Evolutionary conservation across 2,113 vertebrate genomes (phyloP).

Genomic region (Corvus hawaiiensis): DNA sequence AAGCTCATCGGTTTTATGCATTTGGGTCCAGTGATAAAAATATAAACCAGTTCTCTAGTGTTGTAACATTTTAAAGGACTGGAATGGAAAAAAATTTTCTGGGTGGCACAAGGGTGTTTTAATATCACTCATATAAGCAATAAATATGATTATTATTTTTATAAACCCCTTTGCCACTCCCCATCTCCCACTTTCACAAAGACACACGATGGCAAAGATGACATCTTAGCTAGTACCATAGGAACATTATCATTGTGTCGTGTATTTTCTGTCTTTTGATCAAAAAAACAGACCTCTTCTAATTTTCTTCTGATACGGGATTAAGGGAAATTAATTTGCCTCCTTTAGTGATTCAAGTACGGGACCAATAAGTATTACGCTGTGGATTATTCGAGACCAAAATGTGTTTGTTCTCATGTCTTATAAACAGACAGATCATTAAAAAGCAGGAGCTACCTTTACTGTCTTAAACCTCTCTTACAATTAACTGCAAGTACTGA

Average conservation of each 20-base stretch:
- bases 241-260: accelerated
- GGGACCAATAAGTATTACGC: background rate
- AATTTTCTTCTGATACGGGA: background rate
- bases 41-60: background rate
- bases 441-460: background rate
- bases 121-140: background rate
- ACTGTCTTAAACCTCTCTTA: background rate
- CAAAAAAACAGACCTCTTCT: background rate
- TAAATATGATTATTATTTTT: background rate
- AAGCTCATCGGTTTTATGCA: background rate
- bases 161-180: background rate
- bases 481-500: background rate
- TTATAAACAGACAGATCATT: background rate
- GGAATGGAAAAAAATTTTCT: background rate
- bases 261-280: background rate
- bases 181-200: background rate
- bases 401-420: background rate
- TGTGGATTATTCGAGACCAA: background rate
- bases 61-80: background rate
- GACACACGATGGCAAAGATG: background rate
- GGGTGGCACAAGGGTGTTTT: background rate
- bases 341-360: background rate
- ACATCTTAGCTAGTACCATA: background rate
- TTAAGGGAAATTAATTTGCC: background rate
- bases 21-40: background rate